Conservation (phyloP, 2,113 vertebrate genomes). For the Chloroceryle aenea region DNA sequence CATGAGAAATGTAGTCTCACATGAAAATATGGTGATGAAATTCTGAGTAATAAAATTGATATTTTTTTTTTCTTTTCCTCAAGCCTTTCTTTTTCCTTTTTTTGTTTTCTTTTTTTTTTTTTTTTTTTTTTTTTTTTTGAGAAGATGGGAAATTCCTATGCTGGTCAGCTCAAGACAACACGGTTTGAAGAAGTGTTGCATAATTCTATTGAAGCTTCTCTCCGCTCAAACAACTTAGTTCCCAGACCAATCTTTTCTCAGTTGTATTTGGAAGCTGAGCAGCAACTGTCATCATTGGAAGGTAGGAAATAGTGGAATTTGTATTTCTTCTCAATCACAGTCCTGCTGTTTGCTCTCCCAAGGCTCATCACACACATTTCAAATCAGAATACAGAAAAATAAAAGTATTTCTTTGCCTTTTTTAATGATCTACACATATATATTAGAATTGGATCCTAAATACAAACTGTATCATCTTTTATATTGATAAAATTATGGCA, state of each 20-base stretch:
- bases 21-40: not conserved
- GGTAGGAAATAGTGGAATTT: slow-evolving; percentile 71
- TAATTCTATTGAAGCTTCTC: slow-evolving; percentile 95
- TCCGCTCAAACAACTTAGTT: slow-evolving; percentile 90
- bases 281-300: slow-evolving; percentile 82
- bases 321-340: not conserved
- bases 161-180: slow-evolving; percentile 91
- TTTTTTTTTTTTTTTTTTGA: not conserved
- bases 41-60: slow-evolving; percentile 4
- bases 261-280: slow-evolving; percentile 93
- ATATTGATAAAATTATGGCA: not conserved
- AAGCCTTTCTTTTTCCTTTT: not conserved
- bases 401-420: not conserved
- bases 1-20: not conserved
- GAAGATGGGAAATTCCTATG: slow-evolving; percentile 96
- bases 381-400: not conserved
- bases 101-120: not conserved
- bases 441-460: not conserved
- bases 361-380: not conserved
- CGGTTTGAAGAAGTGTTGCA: slow-evolving; percentile 96
- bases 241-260: slow-evolving; percentile 95
- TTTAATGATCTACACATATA: not conserved
- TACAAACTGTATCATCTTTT: not conserved
- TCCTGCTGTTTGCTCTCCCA: not conserved
- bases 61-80: not conserved